Percentiles rank a stretch among this genome's conserved stretches.
Conservation (phyloP, 2,113 vertebrate genomes). For the Gymnarchus niloticus region DNA sequence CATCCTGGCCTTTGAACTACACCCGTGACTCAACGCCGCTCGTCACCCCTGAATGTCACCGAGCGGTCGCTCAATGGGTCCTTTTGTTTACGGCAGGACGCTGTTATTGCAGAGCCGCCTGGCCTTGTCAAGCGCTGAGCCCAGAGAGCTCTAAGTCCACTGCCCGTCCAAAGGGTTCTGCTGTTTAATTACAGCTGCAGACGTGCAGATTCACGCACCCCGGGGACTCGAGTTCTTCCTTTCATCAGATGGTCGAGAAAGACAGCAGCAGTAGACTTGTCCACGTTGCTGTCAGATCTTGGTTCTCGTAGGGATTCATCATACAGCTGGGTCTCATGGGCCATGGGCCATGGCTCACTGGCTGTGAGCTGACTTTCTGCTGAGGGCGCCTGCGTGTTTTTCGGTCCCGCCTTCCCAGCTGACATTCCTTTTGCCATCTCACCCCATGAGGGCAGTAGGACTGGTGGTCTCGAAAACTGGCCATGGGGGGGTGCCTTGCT, state of each 20-base stretch:
- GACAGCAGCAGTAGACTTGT: too few relatives aligned
- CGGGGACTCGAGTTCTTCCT: too few relatives aligned
- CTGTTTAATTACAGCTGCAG: slow-evolving; percentile 1
- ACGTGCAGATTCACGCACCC: too few relatives aligned
- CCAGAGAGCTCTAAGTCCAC: not conserved
- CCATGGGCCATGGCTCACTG: not conserved
- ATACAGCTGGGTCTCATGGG: too few relatives aligned
- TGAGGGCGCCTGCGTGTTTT: not conserved
- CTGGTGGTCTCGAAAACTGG: not conserved
- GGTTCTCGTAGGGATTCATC: too few relatives aligned
- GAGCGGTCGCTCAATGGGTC: slow-evolving; percentile 39
- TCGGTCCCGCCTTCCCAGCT: not conserved
- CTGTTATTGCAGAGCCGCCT: slow-evolving; percentile 38
- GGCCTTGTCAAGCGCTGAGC: slow-evolving; percentile 37
- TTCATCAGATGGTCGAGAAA: too few relatives aligned
- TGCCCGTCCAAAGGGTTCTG: slow-evolving; percentile 7
- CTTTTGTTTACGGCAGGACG: slow-evolving; percentile 35
- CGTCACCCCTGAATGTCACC: slow-evolving; percentile 44
- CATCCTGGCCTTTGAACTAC: slow-evolving; percentile 10
- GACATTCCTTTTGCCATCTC: too few relatives aligned
- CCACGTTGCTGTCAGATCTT: too few relatives aligned
- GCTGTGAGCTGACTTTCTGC: not conserved
- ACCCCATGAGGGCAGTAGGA: too few relatives aligned
- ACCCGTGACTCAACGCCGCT: slow-evolving; percentile 19
- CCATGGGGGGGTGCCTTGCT: not conserved